These are phyloP conservation scores for Craseonycteris thonglongyai DNA, from an alignment of 2,113 vertebrate species.

Conservation along the genomic window DNA sequence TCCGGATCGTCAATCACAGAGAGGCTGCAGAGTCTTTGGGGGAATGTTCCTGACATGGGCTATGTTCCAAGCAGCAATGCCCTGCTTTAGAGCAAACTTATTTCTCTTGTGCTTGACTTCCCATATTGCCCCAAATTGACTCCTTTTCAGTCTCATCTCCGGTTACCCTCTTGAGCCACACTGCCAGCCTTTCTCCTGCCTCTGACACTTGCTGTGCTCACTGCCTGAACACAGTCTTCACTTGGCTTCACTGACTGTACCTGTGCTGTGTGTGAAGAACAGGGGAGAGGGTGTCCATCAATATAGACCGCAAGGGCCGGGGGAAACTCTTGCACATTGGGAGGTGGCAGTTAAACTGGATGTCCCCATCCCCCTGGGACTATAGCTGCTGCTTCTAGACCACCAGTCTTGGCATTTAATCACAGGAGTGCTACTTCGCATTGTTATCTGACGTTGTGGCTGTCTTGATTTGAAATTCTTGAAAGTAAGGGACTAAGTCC, in stretches of 20 bases:
- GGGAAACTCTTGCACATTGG: neutral
- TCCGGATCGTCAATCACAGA: neutral
- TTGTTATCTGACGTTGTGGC: neutral
- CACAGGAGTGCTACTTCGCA: neutral
- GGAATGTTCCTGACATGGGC: neutral
- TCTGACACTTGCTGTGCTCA: neutral
- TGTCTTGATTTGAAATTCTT: neutral
- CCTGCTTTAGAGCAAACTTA: neutral
- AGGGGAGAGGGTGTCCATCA: neutral
- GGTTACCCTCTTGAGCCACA: neutral
- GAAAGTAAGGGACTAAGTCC: neutral
- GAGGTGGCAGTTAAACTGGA: neutral
- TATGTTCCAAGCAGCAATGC: neutral
- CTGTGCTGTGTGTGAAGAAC: neutral
- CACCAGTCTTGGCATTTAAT: neutral
- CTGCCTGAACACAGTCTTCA: neutral
- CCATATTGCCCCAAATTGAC: neutral
- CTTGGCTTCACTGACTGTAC: neutral
- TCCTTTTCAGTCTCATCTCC: neutral
- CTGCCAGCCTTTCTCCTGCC: neutral
- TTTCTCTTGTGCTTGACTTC: neutral
- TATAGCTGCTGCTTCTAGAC: neutral
- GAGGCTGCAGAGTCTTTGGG: neutral
- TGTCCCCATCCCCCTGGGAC: neutral
- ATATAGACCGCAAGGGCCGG: neutral